Evolutionary conservation across 2,797 vertebrate genomes (phyloP).

Genomic region (Epinephelus malabaricus): DNA sequence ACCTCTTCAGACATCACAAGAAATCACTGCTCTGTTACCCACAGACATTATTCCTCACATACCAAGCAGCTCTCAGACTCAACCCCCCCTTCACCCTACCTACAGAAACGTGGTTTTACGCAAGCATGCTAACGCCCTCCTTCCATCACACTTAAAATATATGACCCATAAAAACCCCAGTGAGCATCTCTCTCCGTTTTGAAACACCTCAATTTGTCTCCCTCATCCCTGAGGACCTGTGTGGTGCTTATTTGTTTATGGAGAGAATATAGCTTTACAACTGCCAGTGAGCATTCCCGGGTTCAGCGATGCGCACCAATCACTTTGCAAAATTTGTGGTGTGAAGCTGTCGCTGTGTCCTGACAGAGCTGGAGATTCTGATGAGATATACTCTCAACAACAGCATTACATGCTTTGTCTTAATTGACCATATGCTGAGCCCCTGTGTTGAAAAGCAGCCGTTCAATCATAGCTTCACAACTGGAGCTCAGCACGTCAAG

Average conservation of each 20-base stretch:
- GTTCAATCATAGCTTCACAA: background rate
- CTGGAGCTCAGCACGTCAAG: background rate
- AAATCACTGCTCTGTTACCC: conserved; percentile 61
- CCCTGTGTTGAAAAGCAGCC: background rate
- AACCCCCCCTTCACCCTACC: conserved; percentile 1
- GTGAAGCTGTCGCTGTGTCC: conserved; percentile 1
- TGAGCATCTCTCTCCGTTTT: conserved; percentile 55
- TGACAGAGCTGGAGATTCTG: conserved; percentile 27
- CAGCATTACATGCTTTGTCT: background rate
- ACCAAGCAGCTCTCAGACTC: conserved; percentile 43
- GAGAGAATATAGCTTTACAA: conserved; percentile 62
- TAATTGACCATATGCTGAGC: background rate
- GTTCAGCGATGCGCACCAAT: conserved; percentile 55
- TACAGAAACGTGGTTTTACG: conserved; percentile 24
- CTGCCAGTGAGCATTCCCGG: conserved; percentile 49
- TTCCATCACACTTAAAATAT: conserved; percentile 72
- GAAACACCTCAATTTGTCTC: conserved; percentile 68
- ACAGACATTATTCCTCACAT: conserved; percentile 52
- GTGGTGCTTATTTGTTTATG: conserved; percentile 55
- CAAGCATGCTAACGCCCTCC: conserved; percentile 38
- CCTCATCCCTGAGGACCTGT: conserved; percentile 58
- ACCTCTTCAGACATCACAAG: conserved; percentile 67
- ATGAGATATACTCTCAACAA: conserved; percentile 17
- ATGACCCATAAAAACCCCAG: conserved; percentile 62
- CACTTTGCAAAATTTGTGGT: conserved; percentile 34